Evolutionary conservation across 2,888 invertebrate species (phyloP), one percentile per base, ranked within the genome.

Genomic region (Mythimna loreyi): DNA sequence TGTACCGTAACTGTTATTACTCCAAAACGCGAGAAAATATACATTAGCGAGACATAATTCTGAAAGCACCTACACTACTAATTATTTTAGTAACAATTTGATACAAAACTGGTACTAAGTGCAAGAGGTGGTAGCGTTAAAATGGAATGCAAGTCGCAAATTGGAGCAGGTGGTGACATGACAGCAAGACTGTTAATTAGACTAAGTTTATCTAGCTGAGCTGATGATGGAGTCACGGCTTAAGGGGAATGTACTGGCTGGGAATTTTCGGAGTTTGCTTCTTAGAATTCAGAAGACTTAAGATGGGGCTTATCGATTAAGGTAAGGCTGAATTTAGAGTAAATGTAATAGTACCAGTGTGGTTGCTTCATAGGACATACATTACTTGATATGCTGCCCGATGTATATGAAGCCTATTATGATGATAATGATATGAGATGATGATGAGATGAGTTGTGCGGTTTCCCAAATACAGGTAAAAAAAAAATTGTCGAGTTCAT

Each of bases 141-240:
- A 78, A 78, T 71, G 76, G 74, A 70, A 81, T 85, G 78, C 73
- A 78, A 70, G 61, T 75, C 63, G 63, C 58, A 76, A 77, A 72
- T 70, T 75, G 73, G 67, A 81, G 78, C 91, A 91, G 90, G 91
- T 92, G 90, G 87, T 86, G 89, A 90, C 86, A 86, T 82, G 84
- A 84, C 62, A 83, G 88, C 87, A 79, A 88, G 87, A 85, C 89
- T 89, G 92, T 91, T 94, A 93, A 94, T 94, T 93, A 92, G 87
- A 85, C 83, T 82, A 93, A 93, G 89, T 92, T 92, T 90, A 90
- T 90, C 90, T 87, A 82, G 67, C 86, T 88, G 84, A 87, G 88
- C 88, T 87, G 71, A 82, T 83, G 74, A 78, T 69, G 71, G 56
- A 75, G 72, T 53, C 72, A 58, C 55, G 61, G 65, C 60, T 69